phyloP scores from a whole-genome alignment of 2,888 invertebrate species.

The Antheraea assamensis region DNA sequence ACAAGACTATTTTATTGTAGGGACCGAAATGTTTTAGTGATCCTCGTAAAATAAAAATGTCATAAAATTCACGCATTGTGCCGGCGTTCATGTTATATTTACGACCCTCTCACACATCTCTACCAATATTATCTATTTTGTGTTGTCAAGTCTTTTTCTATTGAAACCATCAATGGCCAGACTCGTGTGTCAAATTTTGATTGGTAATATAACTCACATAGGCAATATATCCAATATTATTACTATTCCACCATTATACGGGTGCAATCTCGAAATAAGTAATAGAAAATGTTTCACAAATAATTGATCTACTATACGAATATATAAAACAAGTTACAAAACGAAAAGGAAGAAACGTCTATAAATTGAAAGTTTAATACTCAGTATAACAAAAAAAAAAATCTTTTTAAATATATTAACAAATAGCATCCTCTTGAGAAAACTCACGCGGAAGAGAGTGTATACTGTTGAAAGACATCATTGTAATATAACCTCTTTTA shows the following conservation, averaged over 20 bases:
- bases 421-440: background rate
- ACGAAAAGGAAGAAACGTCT: background rate
- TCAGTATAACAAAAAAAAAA: background rate
- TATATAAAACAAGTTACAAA: background rate
- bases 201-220: slow-evolving; percentile 9
- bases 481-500: background rate
- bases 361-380: background rate
- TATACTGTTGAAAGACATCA: background rate
- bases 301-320: slow-evolving; percentile 24
- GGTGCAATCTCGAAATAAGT: slow-evolving; percentile 4
- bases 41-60: slow-evolving; percentile 72
- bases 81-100: slow-evolving; percentile 59
- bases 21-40: slow-evolving; percentile 72
- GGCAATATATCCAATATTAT: slow-evolving; percentile 8
- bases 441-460: background rate
- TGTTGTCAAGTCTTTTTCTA: slow-evolving; percentile 36
- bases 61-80: slow-evolving; percentile 75
- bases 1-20: slow-evolving; percentile 69
- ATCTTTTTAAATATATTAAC: background rate
- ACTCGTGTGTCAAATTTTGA: slow-evolving; percentile 11
- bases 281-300: slow-evolving; percentile 29
- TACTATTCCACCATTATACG: slow-evolving; percentile 12
- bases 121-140: slow-evolving; percentile 50
- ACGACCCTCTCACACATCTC: slow-evolving; percentile 45
- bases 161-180: slow-evolving; percentile 27